These are phyloP conservation scores for Hypomesus transpacificus DNA, from an alignment of 2,113 vertebrate species.

Conservation along the genomic window DNA sequence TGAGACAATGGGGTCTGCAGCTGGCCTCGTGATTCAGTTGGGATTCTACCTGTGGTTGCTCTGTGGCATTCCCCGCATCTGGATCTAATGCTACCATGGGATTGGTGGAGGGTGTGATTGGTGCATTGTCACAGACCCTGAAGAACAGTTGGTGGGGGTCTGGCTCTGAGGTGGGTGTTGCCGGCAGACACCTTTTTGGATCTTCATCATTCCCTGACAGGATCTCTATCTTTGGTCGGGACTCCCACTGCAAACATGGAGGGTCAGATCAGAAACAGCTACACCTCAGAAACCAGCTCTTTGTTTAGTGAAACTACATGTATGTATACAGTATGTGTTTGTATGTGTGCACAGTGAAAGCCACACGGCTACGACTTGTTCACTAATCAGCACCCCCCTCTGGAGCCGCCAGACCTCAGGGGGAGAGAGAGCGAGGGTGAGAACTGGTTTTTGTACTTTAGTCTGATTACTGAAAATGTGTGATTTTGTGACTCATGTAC, in stretches of 20 bases:
- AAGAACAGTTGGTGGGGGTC: constrained; percentile 26
- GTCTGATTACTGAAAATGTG: no score
- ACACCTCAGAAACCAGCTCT: background rate
- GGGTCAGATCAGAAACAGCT: constrained; percentile 27
- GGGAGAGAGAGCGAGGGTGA: no score
- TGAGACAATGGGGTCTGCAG: constrained; percentile 35
- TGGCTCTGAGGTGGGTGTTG: background rate
- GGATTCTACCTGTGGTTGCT: constrained; percentile 9
- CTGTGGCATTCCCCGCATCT: constrained; percentile 10
- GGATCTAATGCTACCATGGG: constrained; percentile 19
- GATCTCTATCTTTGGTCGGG: constrained; percentile 74
- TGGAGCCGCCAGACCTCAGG: no score
- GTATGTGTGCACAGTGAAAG: background rate
- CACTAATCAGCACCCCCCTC: no score
- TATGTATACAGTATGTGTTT: background rate
- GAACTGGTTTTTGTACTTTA: no score
- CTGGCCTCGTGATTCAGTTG: constrained; percentile 7
- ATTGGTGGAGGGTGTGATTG: constrained; percentile 2
- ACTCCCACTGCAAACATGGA: constrained; percentile 45
- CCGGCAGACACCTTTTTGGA: background rate
- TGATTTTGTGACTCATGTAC: no score
- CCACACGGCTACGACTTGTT: no score
- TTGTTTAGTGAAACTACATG: background rate
- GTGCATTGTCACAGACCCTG: constrained; percentile 5
- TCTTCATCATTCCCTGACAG: constrained; percentile 61